Percentiles rank a stretch among this genome's conserved stretches.
Evolutionary conservation across 2,113 vertebrate species (phyloP).

Genomic region (Cryptomyrus ogoouensis): DNA sequence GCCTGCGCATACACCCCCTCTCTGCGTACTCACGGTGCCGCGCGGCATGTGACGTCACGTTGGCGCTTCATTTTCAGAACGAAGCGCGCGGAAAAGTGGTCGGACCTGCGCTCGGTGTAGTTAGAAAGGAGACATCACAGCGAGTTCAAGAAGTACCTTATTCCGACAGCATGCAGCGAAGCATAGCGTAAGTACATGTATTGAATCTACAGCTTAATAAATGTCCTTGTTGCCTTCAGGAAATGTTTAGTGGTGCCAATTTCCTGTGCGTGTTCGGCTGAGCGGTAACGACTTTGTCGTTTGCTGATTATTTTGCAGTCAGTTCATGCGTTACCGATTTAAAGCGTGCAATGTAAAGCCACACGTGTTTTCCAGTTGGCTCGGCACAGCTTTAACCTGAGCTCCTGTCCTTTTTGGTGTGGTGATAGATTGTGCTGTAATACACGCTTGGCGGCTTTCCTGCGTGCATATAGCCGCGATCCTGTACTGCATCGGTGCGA

Average conservation of each 20-base stretch:
- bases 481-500: background rate
- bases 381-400: background rate
- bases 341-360: background rate
- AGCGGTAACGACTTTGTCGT: background rate
- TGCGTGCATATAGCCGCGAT: background rate
- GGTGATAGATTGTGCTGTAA: background rate
- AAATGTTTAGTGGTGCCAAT: background rate
- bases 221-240: background rate
- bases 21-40: background rate
- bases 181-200: constrained; percentile 58
- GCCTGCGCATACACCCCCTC: background rate
- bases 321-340: background rate
- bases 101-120: background rate
- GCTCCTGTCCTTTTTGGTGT: background rate
- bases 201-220: background rate
- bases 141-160: background rate
- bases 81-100: constrained; percentile 38
- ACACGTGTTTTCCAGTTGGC: background rate
- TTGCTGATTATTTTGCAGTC: background rate
- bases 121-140: background rate
- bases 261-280: background rate
- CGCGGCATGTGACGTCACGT: constrained; percentile 30
- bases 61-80: constrained; percentile 54
- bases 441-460: background rate
- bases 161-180: constrained; percentile 57